phyloP scores from a whole-genome alignment of 2,797 vertebrate genomes.

The Gadopsis bispinosus region DNA sequence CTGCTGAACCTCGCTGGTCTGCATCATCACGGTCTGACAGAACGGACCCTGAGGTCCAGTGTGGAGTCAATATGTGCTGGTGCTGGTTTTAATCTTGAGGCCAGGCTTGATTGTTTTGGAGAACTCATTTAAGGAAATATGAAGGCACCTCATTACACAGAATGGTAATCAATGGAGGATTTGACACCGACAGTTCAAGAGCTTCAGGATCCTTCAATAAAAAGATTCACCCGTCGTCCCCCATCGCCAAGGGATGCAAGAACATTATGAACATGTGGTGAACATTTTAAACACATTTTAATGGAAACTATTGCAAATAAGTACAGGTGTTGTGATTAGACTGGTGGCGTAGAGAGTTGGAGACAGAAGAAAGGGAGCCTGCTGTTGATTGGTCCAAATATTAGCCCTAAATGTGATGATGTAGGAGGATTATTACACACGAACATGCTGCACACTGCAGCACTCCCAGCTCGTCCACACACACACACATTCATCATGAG shows the following conservation, averaged over 20 bases:
- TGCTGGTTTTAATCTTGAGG: not conserved
- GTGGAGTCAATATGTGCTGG: not conserved
- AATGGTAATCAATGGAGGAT: too few species aligned
- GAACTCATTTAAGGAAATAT: not conserved
- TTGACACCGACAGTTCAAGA: too few species aligned
- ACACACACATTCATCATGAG: slow-evolving; percentile 35
- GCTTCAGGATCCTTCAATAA: not conserved
- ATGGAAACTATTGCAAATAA: not conserved
- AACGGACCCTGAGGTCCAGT: not conserved
- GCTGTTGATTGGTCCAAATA: not conserved
- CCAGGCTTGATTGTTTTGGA: not conserved
- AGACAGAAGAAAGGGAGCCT: not conserved
- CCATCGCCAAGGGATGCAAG: too few species aligned
- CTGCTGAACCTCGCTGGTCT: not conserved
- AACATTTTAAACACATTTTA: not conserved
- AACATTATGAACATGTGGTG: too few species aligned
- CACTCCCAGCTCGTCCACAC: not conserved
- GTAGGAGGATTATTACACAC: not conserved
- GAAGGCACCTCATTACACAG: too few species aligned
- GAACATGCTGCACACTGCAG: not conserved
- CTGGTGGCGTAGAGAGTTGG: not conserved
- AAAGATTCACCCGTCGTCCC: too few species aligned
- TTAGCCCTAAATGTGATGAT: not conserved
- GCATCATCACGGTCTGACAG: not conserved
- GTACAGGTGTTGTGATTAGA: not conserved